Evolutionary conservation across 2,797 vertebrate genomes (phyloP).

Genomic region (Parotocinclus haroldoi): DNA sequence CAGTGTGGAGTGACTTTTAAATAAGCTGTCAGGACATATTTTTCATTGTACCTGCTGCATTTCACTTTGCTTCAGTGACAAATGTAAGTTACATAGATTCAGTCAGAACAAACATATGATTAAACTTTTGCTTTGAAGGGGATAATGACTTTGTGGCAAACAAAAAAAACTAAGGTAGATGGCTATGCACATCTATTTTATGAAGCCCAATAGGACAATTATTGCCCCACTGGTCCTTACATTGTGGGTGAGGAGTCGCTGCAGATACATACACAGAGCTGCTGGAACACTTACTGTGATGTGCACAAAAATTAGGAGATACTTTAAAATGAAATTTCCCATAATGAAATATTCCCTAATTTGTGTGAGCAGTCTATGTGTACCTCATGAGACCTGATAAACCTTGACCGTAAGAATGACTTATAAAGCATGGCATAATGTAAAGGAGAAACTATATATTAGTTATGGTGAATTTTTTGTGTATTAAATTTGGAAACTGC

Average conservation of each 20-base stretch:
- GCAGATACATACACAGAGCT: neutral
- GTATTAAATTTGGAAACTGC: slow-evolving; percentile 1
- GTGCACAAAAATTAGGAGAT: no score
- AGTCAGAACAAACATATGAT: neutral
- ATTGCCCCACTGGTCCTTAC: slow-evolving; percentile 7
- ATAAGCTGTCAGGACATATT: slow-evolving; percentile 1
- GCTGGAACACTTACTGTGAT: no score
- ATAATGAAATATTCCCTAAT: no score
- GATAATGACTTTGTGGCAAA: no score
- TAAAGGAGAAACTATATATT: neutral
- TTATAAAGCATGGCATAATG: no score
- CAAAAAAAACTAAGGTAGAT: slow-evolving; percentile 12
- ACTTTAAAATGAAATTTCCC: no score
- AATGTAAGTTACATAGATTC: neutral
- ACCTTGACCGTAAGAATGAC: no score
- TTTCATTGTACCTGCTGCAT: neutral
- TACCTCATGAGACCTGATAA: neutral
- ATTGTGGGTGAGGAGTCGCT: neutral
- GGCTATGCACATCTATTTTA: slow-evolving; percentile 18
- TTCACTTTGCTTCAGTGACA: neutral
- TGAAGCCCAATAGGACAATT: slow-evolving; percentile 16
- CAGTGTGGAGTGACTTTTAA: neutral
- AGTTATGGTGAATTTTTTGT: neutral
- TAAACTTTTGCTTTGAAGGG: no score
- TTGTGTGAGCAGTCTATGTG: no score